Percentiles rank a stretch among this genome's conserved stretches.
Evolutionary conservation across 2,888 invertebrate genomes (phyloP).

Genomic region (Liodrosophila aerea): DNA sequence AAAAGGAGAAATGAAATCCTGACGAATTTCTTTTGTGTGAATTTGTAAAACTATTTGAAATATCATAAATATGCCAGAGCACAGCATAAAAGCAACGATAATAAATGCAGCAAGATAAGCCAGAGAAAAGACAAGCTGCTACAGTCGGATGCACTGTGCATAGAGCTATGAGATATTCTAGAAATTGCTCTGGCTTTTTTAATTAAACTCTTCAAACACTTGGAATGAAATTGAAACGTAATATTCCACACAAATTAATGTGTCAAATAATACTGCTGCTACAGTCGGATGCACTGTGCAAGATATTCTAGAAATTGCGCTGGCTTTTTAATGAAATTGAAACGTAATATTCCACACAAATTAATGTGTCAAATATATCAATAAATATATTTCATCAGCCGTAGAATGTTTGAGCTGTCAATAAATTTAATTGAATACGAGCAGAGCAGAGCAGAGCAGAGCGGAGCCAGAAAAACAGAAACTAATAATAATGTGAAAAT

Average conservation of each 20-base stretch:
- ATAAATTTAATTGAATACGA: slow-evolving; percentile 37
- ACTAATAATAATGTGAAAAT: slow-evolving; percentile 15
- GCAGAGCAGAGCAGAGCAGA: too few relatives aligned
- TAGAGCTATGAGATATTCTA: too few relatives aligned
- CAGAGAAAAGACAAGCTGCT: not conserved
- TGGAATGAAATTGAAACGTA: too few relatives aligned
- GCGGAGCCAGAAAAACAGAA: too few relatives aligned
- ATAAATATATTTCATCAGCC: slow-evolving; percentile 22
- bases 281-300: too few relatives aligned
- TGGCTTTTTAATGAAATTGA: not conserved
- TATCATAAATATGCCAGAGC: slow-evolving; percentile 9
- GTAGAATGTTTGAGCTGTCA: slow-evolving; percentile 24
- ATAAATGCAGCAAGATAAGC: not conserved
- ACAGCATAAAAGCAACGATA: not conserved
- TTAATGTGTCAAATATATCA: slow-evolving; percentile 34
- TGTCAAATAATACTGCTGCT: too few relatives aligned
- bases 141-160: too few relatives aligned
- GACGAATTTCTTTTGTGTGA: slow-evolving; percentile 23
- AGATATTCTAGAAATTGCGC: not conserved
- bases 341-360: slow-evolving; percentile 32
- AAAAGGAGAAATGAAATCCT: slow-evolving; percentile 10
- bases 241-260: too few relatives aligned
- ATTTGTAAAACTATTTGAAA: slow-evolving; percentile 18
- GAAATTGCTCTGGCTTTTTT: not conserved
- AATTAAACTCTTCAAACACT: too few relatives aligned